phyloP scores from a whole-genome alignment of 2,888 invertebrate species.

The Rapana venosa region DNA sequence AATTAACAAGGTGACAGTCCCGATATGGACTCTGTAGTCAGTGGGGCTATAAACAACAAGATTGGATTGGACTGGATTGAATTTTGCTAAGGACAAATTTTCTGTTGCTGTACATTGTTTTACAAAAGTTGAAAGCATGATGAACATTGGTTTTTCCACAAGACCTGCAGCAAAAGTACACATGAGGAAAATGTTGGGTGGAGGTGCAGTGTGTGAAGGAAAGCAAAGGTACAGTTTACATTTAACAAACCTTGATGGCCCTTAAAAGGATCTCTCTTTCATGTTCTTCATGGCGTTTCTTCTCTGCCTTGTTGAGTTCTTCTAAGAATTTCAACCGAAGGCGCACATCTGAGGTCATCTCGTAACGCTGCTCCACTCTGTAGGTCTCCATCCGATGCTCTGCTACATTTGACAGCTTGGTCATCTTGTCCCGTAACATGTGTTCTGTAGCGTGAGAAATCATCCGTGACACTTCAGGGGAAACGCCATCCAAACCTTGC shows the following conservation, averaged over 20 bases:
- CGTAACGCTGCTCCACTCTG: conserved; percentile 93
- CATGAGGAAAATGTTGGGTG: too few species aligned
- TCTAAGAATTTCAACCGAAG: conserved; percentile 97
- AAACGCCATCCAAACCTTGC: conserved; percentile 90
- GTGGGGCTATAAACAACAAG: too few species aligned
- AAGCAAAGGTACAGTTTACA: background rate
- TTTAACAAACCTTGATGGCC: conserved; percentile 89
- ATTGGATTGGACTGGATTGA: too few species aligned
- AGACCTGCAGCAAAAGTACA: too few species aligned
- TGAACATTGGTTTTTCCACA: too few species aligned
- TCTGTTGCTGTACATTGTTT: too few species aligned
- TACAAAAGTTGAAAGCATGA: too few species aligned
- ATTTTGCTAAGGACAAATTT: too few species aligned
- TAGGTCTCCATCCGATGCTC: conserved; percentile 96
- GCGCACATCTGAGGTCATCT: conserved; percentile 91
- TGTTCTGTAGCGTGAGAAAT: conserved; percentile 97
- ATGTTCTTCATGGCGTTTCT: conserved; percentile 95
- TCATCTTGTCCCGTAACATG: conserved; percentile 91
- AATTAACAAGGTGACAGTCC: too few species aligned
- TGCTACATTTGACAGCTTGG: conserved; percentile 93
- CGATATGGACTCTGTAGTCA: too few species aligned
- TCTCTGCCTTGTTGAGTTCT: conserved; percentile 95
- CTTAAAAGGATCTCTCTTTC: conserved; percentile 95
- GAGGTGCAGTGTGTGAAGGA: background rate
- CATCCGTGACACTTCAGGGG: conserved; percentile 90